Percentiles rank a stretch among this genome's conserved stretches.
Conservation (phyloP, 2,113 vertebrate species). For the Mormoops blainvillei region DNA sequence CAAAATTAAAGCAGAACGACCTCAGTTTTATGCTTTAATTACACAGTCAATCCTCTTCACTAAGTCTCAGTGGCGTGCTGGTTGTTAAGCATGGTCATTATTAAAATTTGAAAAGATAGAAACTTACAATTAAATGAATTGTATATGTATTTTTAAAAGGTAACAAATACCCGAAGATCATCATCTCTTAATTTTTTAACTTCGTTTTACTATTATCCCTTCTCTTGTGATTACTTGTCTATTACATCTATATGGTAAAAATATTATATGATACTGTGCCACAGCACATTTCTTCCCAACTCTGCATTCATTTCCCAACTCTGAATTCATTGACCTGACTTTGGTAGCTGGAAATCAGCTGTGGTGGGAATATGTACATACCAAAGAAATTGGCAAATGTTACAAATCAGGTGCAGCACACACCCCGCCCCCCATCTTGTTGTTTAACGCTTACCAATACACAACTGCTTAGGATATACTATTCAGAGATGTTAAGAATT, state of each 20-base stretch:
- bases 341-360: not conserved
- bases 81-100: not conserved
- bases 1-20: not conserved
- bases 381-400: not conserved
- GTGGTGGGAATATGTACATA: not conserved
- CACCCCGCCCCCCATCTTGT: not conserved
- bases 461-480: not conserved
- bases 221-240: not conserved
- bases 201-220: not conserved
- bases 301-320: not conserved
- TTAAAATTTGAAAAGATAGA: not conserved
- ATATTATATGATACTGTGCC: too few relatives aligned
- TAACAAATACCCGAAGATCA: not conserved
- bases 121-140: not conserved
- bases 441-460: not conserved
- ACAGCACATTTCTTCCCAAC: not conserved
- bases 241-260: not conserved
- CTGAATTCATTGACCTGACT: not conserved
- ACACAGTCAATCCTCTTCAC: not conserved
- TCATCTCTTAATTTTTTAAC: not conserved
- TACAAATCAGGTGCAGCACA: not conserved
- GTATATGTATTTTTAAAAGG: not conserved
- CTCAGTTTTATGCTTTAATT: not conserved
- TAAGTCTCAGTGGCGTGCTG: not conserved
- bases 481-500: not conserved